These are phyloP conservation scores for Callithrix jacchus DNA, from an alignment of 2,113 vertebrate genomes.

Conservation along the genomic window DNA sequence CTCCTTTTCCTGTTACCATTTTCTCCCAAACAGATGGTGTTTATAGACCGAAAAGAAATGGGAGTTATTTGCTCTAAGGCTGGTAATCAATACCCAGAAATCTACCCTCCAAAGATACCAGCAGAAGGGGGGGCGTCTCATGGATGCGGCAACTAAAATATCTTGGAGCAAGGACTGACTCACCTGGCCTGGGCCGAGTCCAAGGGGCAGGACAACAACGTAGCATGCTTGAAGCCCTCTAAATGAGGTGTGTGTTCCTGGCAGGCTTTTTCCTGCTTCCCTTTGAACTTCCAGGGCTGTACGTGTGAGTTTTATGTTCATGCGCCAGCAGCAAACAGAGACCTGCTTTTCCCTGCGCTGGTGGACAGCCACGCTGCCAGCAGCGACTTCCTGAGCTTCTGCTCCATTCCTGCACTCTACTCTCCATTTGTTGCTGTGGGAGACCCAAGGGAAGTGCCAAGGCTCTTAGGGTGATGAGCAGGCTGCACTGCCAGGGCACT, in stretches of 20 bases:
- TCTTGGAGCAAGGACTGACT: neutral
- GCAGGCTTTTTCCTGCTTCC: neutral
- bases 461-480: neutral
- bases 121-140: neutral
- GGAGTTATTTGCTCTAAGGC: slow-evolving; percentile 15
- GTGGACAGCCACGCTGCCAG: rapidly evolving
- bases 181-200: neutral
- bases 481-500: neutral
- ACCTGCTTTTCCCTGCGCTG: neutral
- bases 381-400: neutral
- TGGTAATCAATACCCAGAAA: slow-evolving; percentile 41
- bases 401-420: neutral
- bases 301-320: neutral
- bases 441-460: neutral
- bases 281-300: neutral
- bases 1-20: neutral
- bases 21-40: slow-evolving; percentile 36
- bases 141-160: rapidly evolving
- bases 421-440: neutral
- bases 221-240: rapidly evolving
- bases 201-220: neutral
- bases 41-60: slow-evolving; percentile 38
- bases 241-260: neutral
- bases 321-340: neutral
- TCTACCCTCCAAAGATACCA: neutral